phyloP scores from a whole-genome alignment of 2,888 invertebrate species.

The Aricia artaxerxes region DNA sequence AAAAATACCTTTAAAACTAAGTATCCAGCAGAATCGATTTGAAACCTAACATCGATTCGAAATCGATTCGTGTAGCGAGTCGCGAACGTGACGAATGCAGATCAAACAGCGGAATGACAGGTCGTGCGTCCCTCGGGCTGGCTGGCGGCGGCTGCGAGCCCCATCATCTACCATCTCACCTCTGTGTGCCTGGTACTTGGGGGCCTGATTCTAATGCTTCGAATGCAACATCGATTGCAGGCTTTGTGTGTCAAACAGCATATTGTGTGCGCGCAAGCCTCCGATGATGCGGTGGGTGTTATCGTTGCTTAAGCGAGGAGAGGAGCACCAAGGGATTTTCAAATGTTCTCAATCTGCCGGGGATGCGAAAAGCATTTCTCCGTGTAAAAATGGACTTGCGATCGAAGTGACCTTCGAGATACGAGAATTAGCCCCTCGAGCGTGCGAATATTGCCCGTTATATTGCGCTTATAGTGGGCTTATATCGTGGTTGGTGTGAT shows the following conservation, averaged over 20 bases:
- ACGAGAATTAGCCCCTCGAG: background rate
- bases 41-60: background rate
- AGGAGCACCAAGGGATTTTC: too few relatives aligned
- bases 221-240: background rate
- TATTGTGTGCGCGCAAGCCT: too few relatives aligned
- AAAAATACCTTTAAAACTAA: background rate
- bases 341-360: too few relatives aligned
- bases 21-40: background rate
- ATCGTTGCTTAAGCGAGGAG: too few relatives aligned
- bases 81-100: conserved; percentile 47
- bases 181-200: background rate
- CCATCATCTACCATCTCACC: conserved; percentile 12
- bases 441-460: background rate
- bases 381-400: too few relatives aligned
- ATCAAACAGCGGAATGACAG: conserved; percentile 50
- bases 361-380: too few relatives aligned
- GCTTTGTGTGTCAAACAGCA: too few relatives aligned
- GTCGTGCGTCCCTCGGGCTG: conserved; percentile 42
- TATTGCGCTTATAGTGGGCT: background rate
- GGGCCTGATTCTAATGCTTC: background rate
- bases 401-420: background rate
- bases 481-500: background rate
- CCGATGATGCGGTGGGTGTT: too few relatives aligned
- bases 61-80: background rate
- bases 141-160: conserved; percentile 25